Evolutionary conservation across 2,888 invertebrate species (phyloP).

Genomic region (Brenthis ino): DNA sequence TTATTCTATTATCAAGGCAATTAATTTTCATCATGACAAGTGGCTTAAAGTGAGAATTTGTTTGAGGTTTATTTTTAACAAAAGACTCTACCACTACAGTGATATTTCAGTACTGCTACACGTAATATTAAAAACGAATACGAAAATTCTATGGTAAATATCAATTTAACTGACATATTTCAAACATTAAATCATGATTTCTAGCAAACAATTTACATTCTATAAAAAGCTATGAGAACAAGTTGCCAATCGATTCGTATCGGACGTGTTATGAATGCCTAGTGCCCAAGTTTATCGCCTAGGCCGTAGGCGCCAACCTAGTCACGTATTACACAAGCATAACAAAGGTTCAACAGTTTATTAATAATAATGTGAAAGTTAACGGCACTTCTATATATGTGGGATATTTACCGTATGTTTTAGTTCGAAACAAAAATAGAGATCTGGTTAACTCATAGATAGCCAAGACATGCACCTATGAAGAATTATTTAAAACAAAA

Average conservation of each 20-base stretch:
- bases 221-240: slow-evolving; percentile 48
- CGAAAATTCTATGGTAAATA: background rate
- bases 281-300: slow-evolving; percentile 41
- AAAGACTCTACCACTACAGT: too few relatives aligned
- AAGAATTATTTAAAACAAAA: background rate
- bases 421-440: slow-evolving; percentile 9
- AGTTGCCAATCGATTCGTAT: slow-evolving; percentile 50
- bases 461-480: too few relatives aligned
- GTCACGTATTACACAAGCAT: slow-evolving; percentile 58
- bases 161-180: background rate
- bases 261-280: slow-evolving; percentile 61
- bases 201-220: background rate
- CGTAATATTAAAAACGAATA: too few relatives aligned
- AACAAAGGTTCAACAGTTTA: slow-evolving; percentile 43
- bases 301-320: slow-evolving; percentile 48
- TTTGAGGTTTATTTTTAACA: background rate
- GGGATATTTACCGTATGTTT: slow-evolving; percentile 5
- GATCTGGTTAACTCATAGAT: background rate
- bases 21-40: slow-evolving; percentile 24
- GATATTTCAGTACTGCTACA: too few relatives aligned
- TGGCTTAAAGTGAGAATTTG: slow-evolving; percentile 14
- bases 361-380: slow-evolving; percentile 42
- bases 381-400: slow-evolving; percentile 29
- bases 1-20: slow-evolving; percentile 19
- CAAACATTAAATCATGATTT: background rate